These are phyloP conservation scores for Latheticus oryzae DNA, from an alignment of 2,888 invertebrate genomes.

Conservation along the genomic window DNA sequence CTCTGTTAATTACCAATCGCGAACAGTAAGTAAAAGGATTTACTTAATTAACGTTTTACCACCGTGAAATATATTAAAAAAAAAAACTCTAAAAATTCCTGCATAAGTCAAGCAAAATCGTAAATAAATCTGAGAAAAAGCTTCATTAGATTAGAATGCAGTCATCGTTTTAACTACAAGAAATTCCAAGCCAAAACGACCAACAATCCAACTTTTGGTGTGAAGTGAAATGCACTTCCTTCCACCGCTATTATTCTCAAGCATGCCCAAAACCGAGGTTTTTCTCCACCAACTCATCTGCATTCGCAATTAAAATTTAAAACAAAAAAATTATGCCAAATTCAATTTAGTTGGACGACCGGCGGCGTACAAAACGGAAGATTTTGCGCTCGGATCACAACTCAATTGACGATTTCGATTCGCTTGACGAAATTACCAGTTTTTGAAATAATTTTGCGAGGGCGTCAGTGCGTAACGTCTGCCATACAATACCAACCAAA, in stretches of 20 bases:
- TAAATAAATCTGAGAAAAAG: too few species aligned
- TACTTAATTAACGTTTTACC: too few species aligned
- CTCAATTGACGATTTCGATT: conserved; percentile 28
- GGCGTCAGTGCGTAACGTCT: conserved; percentile 21
- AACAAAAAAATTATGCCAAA: conserved; percentile 3
- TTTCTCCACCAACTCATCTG: too few species aligned
- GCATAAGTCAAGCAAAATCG: too few species aligned
- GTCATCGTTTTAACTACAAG: too few species aligned
- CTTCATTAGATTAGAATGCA: too few species aligned
- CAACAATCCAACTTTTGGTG: conserved; percentile 6
- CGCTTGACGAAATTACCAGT: conserved; percentile 39
- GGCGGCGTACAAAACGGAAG: conserved; percentile 15
- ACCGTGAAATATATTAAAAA: too few species aligned
- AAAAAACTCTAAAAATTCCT: too few species aligned
- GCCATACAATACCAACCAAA: conserved; percentile 20
- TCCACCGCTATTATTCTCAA: conserved; percentile 47
- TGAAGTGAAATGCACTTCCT: conserved; percentile 53
- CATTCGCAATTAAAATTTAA: conserved; percentile 9
- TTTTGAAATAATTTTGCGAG: conserved; percentile 32
- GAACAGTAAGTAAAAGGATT: too few species aligned
- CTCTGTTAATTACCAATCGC: too few species aligned
- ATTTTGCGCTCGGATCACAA: conserved; percentile 34
- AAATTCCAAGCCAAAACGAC: too few species aligned
- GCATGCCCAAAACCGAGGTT: too few species aligned
- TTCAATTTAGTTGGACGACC: conserved; percentile 20